phyloP scores from a whole-genome alignment of 2,888 invertebrate genomes.

The Aleiodes testaceus region DNA sequence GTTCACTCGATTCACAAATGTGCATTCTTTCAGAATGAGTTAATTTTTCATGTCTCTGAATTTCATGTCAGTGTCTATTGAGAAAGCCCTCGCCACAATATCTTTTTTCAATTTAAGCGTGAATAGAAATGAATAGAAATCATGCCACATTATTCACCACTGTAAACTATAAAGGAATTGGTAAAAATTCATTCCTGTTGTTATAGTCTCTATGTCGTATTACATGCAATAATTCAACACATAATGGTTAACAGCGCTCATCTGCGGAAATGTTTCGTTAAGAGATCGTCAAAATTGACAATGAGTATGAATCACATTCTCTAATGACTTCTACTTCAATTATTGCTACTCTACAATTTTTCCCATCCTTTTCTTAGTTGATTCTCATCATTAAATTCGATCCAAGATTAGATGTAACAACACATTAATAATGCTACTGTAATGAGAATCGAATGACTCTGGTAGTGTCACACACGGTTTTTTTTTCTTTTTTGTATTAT shows the following conservation, averaged over 20 bases:
- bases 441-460: too few species aligned
- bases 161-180: not conserved
- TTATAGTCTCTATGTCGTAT: constrained; percentile 16
- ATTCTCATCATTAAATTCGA: too few species aligned
- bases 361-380: too few species aligned
- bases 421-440: too few species aligned
- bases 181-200: not conserved
- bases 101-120: constrained; percentile 17
- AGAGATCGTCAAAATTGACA: constrained; percentile 25
- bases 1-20: too few species aligned
- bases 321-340: constrained; percentile 18
- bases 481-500: not conserved
- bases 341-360: not conserved
- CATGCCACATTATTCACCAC: not conserved
- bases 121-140: too few species aligned
- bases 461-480: not conserved
- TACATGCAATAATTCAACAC: constrained; percentile 17
- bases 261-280: constrained; percentile 30
- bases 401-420: too few species aligned
- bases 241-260: constrained; percentile 2
- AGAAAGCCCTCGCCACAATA: constrained; percentile 1
- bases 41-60: not conserved
- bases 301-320: constrained; percentile 15
- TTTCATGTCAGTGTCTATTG: not conserved
- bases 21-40: too few species aligned